Percentiles rank a stretch among this genome's conserved stretches.
Evolutionary conservation across 2,113 vertebrate genomes (phyloP).

Genomic region (western clawed frog (Xenopus tropicalis)): UCB_Xtro_10.0 CM004445.2:30308501-30309000

Average conservation of each 20-base stretch:
- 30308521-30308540: neutral
- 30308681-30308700: constrained; percentile 30
- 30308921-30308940: no score
- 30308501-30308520: no score
- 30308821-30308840: neutral
- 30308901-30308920: no score
- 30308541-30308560: constrained; percentile 21
- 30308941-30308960: no score
- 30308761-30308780: constrained; percentile 22
- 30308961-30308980: no score
- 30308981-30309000: no score
- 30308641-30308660: constrained; percentile 28
- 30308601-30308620: constrained; percentile 27
- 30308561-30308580: constrained; percentile 39
- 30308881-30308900: no score
- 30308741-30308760: constrained; percentile 27
- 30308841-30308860: no score
- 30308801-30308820: neutral
- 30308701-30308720: constrained; percentile 35
- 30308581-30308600: constrained; percentile 40
- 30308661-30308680: constrained; percentile 42
- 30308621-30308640: constrained; percentile 38
- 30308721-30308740: constrained; percentile 35
- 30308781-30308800: constrained; percentile 17
- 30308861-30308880: no score